These are phyloP conservation scores for Euzetes globulus DNA, from an alignment of 2,888 invertebrate species.

Conservation along the genomic window DNA sequence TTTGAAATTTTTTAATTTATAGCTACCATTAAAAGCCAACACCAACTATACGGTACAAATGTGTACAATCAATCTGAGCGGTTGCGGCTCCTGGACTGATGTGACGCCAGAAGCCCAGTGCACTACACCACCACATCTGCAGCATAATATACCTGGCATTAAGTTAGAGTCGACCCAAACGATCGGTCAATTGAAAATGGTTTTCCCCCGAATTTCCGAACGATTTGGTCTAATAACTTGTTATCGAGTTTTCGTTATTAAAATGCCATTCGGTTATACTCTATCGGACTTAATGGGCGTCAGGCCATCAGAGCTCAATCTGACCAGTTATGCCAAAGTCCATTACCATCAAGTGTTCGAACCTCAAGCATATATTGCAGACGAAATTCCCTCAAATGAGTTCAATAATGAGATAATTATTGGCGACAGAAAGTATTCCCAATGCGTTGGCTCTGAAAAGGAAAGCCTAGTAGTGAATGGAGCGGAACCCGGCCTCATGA, in stretches of 20 bases:
- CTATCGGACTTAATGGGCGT: slow-evolving; percentile 29
- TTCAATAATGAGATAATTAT: slow-evolving; percentile 38
- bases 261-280: slow-evolving; percentile 51
- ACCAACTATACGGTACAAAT: slow-evolving; percentile 67
- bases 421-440: slow-evolving; percentile 39
- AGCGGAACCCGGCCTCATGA: slow-evolving; percentile 23
- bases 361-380: slow-evolving; percentile 70
- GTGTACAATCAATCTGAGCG: slow-evolving; percentile 51
- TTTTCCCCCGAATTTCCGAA: slow-evolving; percentile 66
- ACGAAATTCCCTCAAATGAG: slow-evolving; percentile 59
- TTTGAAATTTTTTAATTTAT: slow-evolving; percentile 26
- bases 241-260: slow-evolving; percentile 69
- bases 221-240: slow-evolving; percentile 81
- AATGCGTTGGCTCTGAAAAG: slow-evolving; percentile 36
- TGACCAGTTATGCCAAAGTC: slow-evolving; percentile 30
- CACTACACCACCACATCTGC: slow-evolving; percentile 55
- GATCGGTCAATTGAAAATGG: slow-evolving; percentile 53
- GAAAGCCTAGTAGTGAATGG: slow-evolving; percentile 26
- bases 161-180: neutral
- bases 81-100: slow-evolving; percentile 56
- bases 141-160: slow-evolving; percentile 2
- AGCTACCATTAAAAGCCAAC: slow-evolving; percentile 54
- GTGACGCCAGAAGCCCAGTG: slow-evolving; percentile 53
- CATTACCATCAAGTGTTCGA: slow-evolving; percentile 22
- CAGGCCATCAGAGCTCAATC: slow-evolving; percentile 25